A percentile compares a stretch with the other conserved stretches of the same genome.
Evolutionary conservation across 2,797 vertebrate species (phyloP).

Genomic region (Bradypus variegatus): DNA sequence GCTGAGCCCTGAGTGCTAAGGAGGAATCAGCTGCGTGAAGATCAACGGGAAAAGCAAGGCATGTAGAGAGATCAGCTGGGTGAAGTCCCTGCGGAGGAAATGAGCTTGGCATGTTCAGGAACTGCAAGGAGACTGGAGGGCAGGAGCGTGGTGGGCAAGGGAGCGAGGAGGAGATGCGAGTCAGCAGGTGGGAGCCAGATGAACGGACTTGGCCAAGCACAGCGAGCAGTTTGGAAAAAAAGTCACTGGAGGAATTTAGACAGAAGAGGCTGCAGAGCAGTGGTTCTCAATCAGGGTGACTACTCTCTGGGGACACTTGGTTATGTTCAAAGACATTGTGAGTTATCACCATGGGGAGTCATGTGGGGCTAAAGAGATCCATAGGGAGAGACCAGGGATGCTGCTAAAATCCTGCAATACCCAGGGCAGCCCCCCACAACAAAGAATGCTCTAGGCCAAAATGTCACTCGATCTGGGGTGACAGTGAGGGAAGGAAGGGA

Average conservation of each 20-base stretch:
- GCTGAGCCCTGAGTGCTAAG: background rate
- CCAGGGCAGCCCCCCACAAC: background rate
- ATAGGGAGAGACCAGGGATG: background rate
- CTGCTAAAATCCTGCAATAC: too few species aligned
- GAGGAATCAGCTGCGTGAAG: background rate
- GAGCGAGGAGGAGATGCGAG: background rate
- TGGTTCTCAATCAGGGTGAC: background rate
- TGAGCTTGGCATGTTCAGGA: background rate
- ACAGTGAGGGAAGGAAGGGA: background rate
- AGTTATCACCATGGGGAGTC: too few species aligned
- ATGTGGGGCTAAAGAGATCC: background rate
- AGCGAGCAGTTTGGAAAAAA: background rate
- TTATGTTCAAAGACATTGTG: background rate
- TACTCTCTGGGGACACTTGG: too few species aligned
- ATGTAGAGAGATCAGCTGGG: background rate
- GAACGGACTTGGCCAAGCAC: background rate
- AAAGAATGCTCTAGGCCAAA: background rate
- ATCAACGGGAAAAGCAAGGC: background rate
- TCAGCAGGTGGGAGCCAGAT: background rate
- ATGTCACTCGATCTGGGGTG: accelerated
- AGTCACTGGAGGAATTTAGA: background rate
- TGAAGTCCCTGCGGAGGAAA: background rate
- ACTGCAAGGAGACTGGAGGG: background rate
- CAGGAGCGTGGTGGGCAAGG: accelerated
- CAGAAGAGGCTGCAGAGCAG: background rate